phyloP scores from a whole-genome alignment of 2,797 vertebrate species.

The Crax fasciolata region DNA sequence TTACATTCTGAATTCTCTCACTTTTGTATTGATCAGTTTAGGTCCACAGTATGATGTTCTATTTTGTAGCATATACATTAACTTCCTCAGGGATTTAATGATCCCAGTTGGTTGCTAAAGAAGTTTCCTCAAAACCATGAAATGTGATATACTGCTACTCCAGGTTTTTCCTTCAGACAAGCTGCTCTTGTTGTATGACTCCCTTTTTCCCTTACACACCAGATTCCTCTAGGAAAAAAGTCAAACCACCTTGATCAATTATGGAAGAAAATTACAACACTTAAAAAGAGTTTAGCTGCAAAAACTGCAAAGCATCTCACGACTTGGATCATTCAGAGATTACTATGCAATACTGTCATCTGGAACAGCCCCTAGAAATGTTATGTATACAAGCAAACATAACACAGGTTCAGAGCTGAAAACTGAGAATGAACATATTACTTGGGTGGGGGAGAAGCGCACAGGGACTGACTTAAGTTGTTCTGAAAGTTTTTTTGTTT shows the following conservation, averaged over 20 bases:
- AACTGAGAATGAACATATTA: neutral
- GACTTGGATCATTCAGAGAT: neutral
- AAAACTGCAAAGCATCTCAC: neutral
- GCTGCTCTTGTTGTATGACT: neutral
- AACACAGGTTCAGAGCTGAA: neutral
- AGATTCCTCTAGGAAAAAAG: neutral
- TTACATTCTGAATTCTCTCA: neutral
- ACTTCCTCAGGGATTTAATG: neutral
- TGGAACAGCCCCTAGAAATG: neutral
- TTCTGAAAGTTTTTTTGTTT: neutral
- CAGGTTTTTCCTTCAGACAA: neutral
- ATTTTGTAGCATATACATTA: neutral
- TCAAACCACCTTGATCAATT: neutral
- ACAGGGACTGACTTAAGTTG: neutral
- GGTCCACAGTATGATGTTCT: neutral
- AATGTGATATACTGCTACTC: neutral
- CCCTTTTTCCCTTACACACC: neutral
- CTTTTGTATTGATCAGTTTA: neutral
- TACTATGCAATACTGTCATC: neutral
- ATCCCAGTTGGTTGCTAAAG: neutral
- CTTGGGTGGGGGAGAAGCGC: neutral
- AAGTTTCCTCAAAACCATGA: neutral
- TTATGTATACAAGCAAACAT: neutral
- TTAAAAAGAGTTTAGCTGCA: neutral
- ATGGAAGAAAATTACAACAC: neutral